Evolutionary conservation across 2,113 vertebrate species (phyloP).

Genomic region (Psephotus haematonotus): DNA sequence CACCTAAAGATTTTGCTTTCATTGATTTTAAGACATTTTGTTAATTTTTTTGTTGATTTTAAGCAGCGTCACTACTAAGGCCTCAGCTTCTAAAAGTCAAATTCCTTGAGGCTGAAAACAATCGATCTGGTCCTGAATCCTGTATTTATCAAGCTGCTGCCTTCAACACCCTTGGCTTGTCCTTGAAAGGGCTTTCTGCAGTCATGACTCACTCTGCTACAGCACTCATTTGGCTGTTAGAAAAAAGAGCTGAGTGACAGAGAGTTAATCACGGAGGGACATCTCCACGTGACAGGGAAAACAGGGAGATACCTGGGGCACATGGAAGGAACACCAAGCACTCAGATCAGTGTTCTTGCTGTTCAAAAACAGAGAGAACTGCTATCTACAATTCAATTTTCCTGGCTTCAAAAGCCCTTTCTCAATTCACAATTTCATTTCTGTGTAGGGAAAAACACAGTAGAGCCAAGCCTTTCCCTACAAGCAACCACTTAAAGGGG

Average conservation of each 20-base stretch:
- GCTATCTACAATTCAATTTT: background rate
- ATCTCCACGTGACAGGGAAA: background rate
- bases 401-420: background rate
- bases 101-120: background rate
- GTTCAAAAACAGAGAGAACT: background rate
- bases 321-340: background rate
- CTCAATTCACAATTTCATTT: background rate
- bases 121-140: background rate
- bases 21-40: background rate
- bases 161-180: constrained; percentile 52
- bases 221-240: background rate
- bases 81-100: background rate
- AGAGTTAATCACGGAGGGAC: background rate
- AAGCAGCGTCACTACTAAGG: background rate
- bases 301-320: background rate
- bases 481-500: background rate
- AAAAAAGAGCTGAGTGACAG: background rate
- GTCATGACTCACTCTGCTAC: constrained; percentile 39
- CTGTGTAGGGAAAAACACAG: background rate
- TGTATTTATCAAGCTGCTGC: background rate
- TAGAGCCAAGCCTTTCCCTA: background rate
- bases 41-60: background rate
- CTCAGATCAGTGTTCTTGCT: background rate
- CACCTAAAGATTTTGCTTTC: background rate
- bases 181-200: constrained; percentile 59